Evolutionary conservation across 2,888 invertebrate genomes (phyloP), one percentile per base, ranked within the genome.

Genomic region (Tolmerus cingulatus): DNA sequence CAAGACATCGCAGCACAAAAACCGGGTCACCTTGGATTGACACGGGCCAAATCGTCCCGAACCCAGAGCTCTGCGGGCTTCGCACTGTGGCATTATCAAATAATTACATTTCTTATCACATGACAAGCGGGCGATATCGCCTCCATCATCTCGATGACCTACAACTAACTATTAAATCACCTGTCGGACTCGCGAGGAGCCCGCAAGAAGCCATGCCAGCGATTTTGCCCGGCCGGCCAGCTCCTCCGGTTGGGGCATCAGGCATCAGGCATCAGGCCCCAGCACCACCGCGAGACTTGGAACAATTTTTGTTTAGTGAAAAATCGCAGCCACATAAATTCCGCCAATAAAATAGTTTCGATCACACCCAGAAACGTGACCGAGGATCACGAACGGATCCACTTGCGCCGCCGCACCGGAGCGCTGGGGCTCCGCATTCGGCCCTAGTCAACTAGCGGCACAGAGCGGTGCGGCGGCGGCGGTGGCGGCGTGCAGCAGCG

Each of bases 311-410:
- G 86, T 86, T 77, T 77, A 86, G 86, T 86, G 86, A 86, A 86
- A 86, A 86, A 86, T 86, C 86, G 55, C 86, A 86, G 51, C 37
- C 89, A 89, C 89, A 91, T 90, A 90, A 90, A 91, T 91, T 91
- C 90, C 90, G 89, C 90, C 91, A 91, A 91, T 91, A 91, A 91
- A 91, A 90, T 90, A 90, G 91, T 90, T 90, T 90, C 90, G 91
- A 91, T 91, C 91, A 91, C 91, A 91, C 91, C 91, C 91, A 90
- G 90, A 91, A 91, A 91, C 91, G 91, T 91, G 91, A 91, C 90
- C 90, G 89, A 88, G 89, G 90, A 91, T 91, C 91, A 91, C 91
- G 91, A 91, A 89, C 84, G 84, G 84, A 84, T 84, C 84, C 84
- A 84, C 84, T 84, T 84, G 84, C 66, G 9, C 23, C 66, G 23